Evolutionary conservation across 2,113 vertebrate genomes (phyloP), one percentile per base, ranked within the genome.

Genomic region (Vimba vimba): DNA sequence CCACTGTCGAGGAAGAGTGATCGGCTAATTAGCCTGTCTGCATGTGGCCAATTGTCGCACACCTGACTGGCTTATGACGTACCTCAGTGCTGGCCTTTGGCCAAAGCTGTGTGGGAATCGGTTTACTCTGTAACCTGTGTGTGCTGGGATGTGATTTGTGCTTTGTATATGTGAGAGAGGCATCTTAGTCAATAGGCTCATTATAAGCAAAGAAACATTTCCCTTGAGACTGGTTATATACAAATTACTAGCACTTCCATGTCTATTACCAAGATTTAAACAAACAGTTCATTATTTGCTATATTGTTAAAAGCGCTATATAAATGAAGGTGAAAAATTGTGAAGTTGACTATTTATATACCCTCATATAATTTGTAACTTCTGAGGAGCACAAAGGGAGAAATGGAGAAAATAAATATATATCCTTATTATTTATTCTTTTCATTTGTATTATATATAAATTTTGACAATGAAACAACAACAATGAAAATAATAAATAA

Each of bases 11-110:
- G 79, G 59, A 75, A 84, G 77, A 81, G 52, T 43, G 69, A 73
- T 76, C 33, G 23, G 59, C 76, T 86, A 88, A 88, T 82, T 86
- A 82, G 69, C 50, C 39, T 71, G 45, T 73, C 82, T 59, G 79
- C 79, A 69, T 82, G 25, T 33, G 50, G 73, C 47, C 85, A 85
- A 76, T 52, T 86, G 80, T 27, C 2, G 1, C 78, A 55, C 50
- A 85, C 78, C 82, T 71, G 62, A 82, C 68, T 69, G 68, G 39
- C 62, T 71, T 69, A 78, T 81, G 78, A 85, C 19, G 52, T 60
- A 45, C 69, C 64, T 21, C 25, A 69, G 39, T 25, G 75, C 75
- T 79, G 80, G 64, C 82, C 57, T 84, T 57, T 76, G 39, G 47
- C 68, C 47, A 84, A 83, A 83, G 10, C 47, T 43, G 59, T 68